Base-by-base conservation (phyloP, 2,888 invertebrate genomes). In the Sussaba pulchella region DNA sequence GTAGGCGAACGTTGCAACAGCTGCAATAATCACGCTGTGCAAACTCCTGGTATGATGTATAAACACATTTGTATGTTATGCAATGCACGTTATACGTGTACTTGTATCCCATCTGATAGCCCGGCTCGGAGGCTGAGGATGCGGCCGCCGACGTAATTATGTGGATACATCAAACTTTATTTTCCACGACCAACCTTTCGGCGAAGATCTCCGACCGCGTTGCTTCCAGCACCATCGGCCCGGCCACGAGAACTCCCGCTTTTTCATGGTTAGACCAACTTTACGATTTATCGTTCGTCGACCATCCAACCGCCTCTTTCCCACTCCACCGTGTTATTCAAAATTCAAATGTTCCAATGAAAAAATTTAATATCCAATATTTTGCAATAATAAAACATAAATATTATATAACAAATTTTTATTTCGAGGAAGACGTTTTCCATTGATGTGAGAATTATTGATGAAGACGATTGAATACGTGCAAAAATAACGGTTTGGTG, bases 121-220 rank as follows among this genome's bases (percentile, higher is more conserved):
- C n/a, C n/a, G n/a, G 67, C 50, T 67, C 17, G 67, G 50, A 80
- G 64, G 61, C 70, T 73, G 63, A 73, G 52, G 21, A 31, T 77
- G 71, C 73, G 64, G 74, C 71, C 50, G 77, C 85, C 84, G 86
- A 85, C 85, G 87, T 88, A 90, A 89, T 90, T 90, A 89, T 87
- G 85, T 87, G 85, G 87, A 90, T 88, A 88, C 86, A 88, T 89
- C 87, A 87, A 87, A 87, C 73, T 83, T 83, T n/a, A n/a, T n/a
- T n/a, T 82, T 83, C 77, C 54, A 59, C 57, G 76, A 70, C 70
- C 69, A 57, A 75, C 69, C 69, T n/a, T n/a, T n/a, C 64, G 50
- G 64, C 72, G 47, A 69, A 73, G 73, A 77, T 77, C 66, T 74
- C 67, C 54, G 72, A 76, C 69, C 73, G 73, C 76, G 64, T 70